These are phyloP conservation scores for Cacatua alba DNA, from an alignment of 2,113 vertebrate genomes.

Conservation along the genomic window DNA sequence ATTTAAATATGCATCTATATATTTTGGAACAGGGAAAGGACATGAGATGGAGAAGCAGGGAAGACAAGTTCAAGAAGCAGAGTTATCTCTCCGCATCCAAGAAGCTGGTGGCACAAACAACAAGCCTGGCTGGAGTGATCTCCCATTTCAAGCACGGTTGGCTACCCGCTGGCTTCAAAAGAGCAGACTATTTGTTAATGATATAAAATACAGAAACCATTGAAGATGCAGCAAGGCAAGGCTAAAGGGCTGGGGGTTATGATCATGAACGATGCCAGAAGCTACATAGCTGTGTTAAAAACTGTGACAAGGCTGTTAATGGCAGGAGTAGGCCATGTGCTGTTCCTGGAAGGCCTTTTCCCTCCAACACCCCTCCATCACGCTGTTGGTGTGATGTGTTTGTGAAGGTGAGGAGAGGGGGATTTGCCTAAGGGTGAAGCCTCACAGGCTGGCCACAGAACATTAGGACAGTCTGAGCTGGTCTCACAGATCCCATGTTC, in stretches of 20 bases:
- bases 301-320: conserved; percentile 38
- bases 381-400: background rate
- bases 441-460: conserved; percentile 1
- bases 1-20: conserved; percentile 19
- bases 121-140: conserved; percentile 36
- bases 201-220: conserved; percentile 34
- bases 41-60: conserved; percentile 16
- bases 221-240: conserved; percentile 54
- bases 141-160: conserved; percentile 26
- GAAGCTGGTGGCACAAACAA: conserved; percentile 45
- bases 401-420: background rate
- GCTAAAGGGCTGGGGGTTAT: conserved; percentile 21
- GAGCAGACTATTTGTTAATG: conserved; percentile 43
- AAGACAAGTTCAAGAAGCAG: conserved; percentile 54
- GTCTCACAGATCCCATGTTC: background rate
- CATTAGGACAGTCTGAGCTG: background rate
- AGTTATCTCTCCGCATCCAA: conserved; percentile 9
- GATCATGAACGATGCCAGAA: background rate
- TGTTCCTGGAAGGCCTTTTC: conserved; percentile 53
- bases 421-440: conserved; percentile 8
- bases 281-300: conserved; percentile 19
- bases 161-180: conserved; percentile 41
- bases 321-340: conserved; percentile 3
- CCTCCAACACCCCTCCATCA: background rate
- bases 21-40: conserved; percentile 26